A percentile compares a stretch with the other conserved stretches of the same genome.
phyloP scores from a whole-genome alignment of 1,140 invertebrate genomes.

The Hyposmocoma kahamanoa region DNA sequence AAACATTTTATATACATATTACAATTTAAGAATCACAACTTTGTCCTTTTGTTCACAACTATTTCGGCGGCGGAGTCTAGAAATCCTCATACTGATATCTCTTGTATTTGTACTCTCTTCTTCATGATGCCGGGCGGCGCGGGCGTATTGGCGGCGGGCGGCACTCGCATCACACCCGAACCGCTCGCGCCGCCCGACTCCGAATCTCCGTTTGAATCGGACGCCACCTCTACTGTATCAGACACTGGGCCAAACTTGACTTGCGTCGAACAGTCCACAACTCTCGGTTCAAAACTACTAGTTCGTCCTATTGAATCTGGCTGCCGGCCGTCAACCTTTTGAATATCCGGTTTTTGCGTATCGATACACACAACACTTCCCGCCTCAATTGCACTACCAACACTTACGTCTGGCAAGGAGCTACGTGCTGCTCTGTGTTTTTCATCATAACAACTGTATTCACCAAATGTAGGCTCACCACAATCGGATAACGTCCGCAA shows the following conservation, averaged over 20 bases:
- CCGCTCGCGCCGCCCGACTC: slow-evolving; percentile 47
- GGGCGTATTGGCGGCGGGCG: slow-evolving; percentile 78
- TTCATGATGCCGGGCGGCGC: slow-evolving; percentile 85
- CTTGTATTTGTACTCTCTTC: slow-evolving; percentile 90
- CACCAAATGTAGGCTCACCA: slow-evolving; percentile 73
- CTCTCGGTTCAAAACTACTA: slow-evolving; percentile 64
- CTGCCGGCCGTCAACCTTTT: slow-evolving; percentile 66
- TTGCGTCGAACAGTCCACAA: slow-evolving; percentile 67
- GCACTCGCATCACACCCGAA: slow-evolving; percentile 70
- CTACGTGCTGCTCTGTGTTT: slow-evolving; percentile 74
- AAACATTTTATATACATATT: slow-evolving; percentile 29
- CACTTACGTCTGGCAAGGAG: slow-evolving; percentile 78
- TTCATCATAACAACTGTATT: slow-evolving; percentile 79
- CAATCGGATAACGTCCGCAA: slow-evolving; percentile 71
- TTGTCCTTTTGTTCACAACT: slow-evolving; percentile 61
- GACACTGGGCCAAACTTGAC: slow-evolving; percentile 62
- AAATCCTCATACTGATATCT: slow-evolving; percentile 85
- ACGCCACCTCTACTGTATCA: slow-evolving; percentile 41
- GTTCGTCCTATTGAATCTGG: slow-evolving; percentile 51
- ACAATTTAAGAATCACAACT: slow-evolving; percentile 45
- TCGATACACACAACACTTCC: slow-evolving; percentile 68
- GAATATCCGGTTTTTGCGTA: slow-evolving; percentile 72
- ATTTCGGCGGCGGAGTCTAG: slow-evolving; percentile 49
- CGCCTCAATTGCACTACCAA: slow-evolving; percentile 74
- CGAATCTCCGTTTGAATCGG: slow-evolving; percentile 71